phyloP scores from a whole-genome alignment of 2,888 invertebrate species.

The Cylloceria caligata region DNA sequence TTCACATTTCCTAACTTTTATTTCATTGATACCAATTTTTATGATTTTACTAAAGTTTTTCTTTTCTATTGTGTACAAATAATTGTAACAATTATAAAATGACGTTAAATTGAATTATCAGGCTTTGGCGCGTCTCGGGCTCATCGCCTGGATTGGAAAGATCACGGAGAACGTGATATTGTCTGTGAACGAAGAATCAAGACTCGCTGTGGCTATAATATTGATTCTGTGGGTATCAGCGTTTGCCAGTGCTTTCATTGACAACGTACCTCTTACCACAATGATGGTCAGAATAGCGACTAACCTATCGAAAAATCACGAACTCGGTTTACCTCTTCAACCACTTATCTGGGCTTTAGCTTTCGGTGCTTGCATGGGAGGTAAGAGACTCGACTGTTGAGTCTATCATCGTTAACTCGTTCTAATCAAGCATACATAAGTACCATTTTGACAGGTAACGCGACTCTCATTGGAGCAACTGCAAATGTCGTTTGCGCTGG shows the following conservation, averaged over 20 bases:
- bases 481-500: slow-evolving; percentile 97
- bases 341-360: slow-evolving; percentile 95
- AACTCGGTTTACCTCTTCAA: slow-evolving; percentile 90
- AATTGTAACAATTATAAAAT: background rate
- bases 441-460: slow-evolving; percentile 89
- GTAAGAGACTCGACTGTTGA: slow-evolving; percentile 84
- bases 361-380: slow-evolving; percentile 96
- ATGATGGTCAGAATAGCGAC: slow-evolving; percentile 95
- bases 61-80: no score
- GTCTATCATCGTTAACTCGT: background rate
- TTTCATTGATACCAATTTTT: no score
- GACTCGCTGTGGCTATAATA: slow-evolving; percentile 91
- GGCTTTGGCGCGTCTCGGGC: slow-evolving; percentile 92
- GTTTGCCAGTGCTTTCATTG: slow-evolving; percentile 94
- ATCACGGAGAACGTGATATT: slow-evolving; percentile 90
- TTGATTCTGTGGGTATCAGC: slow-evolving; percentile 95
- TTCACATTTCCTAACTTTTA: no score
- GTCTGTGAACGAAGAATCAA: slow-evolving; percentile 88
- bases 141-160: slow-evolving; percentile 93
- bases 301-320: slow-evolving; percentile 89
- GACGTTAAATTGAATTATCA: slow-evolving; percentile 77
- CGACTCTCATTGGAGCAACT: slow-evolving; percentile 95
- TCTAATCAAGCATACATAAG: slow-evolving; percentile 71
- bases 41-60: no score
- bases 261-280: slow-evolving; percentile 96